Percentiles rank a stretch among this genome's conserved stretches.
Conservation (phyloP, 1,140 invertebrate species). For the Ylistrum balloti region DNA sequence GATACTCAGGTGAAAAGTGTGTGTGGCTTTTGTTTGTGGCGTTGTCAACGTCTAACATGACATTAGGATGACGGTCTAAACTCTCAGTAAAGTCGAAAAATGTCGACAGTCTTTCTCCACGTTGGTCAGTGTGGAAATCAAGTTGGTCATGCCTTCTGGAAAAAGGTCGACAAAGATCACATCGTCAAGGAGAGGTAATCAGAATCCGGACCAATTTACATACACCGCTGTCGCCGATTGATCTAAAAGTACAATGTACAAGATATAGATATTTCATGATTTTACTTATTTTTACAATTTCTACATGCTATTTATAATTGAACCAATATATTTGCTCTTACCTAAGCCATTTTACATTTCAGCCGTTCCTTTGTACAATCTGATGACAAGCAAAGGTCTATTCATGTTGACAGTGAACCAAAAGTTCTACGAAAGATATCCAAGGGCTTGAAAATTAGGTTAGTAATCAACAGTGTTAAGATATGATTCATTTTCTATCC, state of each 20-base stretch:
- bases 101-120: slow-evolving; percentile 76
- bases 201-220: no score
- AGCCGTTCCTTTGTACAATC: slow-evolving; percentile 66
- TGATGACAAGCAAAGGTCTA: slow-evolving; percentile 69
- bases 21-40: neutral
- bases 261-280: no score
- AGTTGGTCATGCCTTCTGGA: slow-evolving; percentile 75
- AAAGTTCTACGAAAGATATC: slow-evolving; percentile 71
- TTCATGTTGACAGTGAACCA: slow-evolving; percentile 76
- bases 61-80: neutral
- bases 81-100: slow-evolving; percentile 41
- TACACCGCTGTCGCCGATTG: no score
- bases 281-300: no score
- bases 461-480: no score
- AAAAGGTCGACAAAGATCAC: slow-evolving; percentile 65
- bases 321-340: no score
- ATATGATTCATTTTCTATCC: no score
- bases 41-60: neutral
- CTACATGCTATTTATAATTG: no score
- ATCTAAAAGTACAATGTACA: no score
- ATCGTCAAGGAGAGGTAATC: slow-evolving; percentile 66
- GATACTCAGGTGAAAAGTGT: neutral
- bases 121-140: slow-evolving; percentile 80
- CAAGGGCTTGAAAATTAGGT: slow-evolving; percentile 63
- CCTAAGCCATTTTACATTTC: slow-evolving; percentile 53